A percentile compares a stretch with the other conserved stretches of the same genome.
Conservation (phyloP, 2,888 invertebrate species). For the Drosophila kambysellisi region DNA sequence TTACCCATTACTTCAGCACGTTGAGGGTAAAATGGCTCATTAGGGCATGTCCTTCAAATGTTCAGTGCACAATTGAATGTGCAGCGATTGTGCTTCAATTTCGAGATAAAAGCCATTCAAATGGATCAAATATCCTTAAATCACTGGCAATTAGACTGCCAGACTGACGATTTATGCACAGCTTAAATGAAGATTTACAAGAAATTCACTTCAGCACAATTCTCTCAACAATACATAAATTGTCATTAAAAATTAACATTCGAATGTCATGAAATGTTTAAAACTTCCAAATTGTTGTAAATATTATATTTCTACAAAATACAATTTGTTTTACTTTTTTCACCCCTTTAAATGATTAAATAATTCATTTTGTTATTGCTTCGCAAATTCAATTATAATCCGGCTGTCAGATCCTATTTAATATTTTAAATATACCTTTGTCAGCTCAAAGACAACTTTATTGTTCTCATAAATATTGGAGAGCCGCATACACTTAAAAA, state of each 20-base stretch:
- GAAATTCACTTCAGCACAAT: not conserved
- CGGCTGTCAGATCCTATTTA: not conserved
- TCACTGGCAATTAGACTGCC: conserved; percentile 1
- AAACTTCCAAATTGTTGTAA: not conserved
- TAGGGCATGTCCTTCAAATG: conserved; percentile 60
- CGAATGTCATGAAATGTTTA: too few relatives aligned
- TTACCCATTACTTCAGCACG: conserved; percentile 8
- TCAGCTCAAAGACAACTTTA: not conserved
- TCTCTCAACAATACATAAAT: not conserved
- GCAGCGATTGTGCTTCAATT: conserved; percentile 28
- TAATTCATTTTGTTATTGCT: not conserved
- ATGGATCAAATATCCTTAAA: conserved; percentile 34
- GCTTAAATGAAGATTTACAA: conserved; percentile 8
- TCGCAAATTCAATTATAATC: not conserved
- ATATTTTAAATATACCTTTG: not conserved
- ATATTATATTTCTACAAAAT: not conserved
- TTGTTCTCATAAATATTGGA: conserved; percentile 31
- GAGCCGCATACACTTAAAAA: conserved; percentile 5
- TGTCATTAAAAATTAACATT: not conserved
- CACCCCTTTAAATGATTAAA: not conserved
- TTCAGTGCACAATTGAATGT: conserved; percentile 57
- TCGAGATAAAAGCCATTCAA: conserved; percentile 32
- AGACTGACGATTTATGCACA: conserved; percentile 2
- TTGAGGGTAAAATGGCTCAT: conserved; percentile 62
- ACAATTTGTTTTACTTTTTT: too few relatives aligned